Percentiles rank a stretch among this genome's conserved stretches.
phyloP scores from a whole-genome alignment of 2,888 invertebrate species.

The Cylindroiulus punctatus region DNA sequence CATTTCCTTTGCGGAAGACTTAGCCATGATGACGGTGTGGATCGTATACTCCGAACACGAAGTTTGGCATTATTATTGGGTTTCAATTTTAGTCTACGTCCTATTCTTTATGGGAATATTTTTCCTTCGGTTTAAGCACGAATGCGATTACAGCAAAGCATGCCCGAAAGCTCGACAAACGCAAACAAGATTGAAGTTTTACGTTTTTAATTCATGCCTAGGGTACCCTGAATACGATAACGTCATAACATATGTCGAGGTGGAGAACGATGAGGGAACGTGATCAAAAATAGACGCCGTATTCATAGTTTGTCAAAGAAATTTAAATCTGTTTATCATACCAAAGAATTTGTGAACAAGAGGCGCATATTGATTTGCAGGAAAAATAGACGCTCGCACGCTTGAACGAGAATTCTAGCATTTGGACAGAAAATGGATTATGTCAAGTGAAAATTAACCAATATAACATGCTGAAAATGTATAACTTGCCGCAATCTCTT shows the following conservation, averaged over 20 bases:
- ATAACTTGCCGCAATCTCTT: too few relatives aligned
- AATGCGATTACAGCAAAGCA: constrained; percentile 22
- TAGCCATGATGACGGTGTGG: constrained; percentile 52
- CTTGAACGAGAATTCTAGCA: too few relatives aligned
- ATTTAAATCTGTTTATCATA: not conserved
- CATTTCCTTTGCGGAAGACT: not conserved
- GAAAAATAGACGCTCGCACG: too few relatives aligned
- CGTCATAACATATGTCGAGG: not conserved
- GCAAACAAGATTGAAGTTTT: not conserved
- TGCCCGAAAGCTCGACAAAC: not conserved
- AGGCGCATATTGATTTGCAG: too few relatives aligned
- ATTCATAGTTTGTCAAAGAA: not conserved
- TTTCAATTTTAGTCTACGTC: not conserved
- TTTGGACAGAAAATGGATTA: too few relatives aligned
- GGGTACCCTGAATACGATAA: constrained; percentile 50
- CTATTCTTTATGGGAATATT: constrained; percentile 32
- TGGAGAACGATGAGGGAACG: not conserved
- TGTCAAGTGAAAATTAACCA: too few relatives aligned
- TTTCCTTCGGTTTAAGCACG: constrained; percentile 48
- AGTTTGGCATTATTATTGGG: constrained; percentile 50
- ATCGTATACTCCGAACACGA: not conserved
- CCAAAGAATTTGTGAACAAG: not conserved
- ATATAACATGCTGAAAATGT: too few relatives aligned
- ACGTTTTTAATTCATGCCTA: constrained; percentile 35
- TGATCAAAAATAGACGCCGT: not conserved